Conservation (phyloP, 1,140 invertebrate genomes). For the Parasteatoda tepidariorum region DNA sequence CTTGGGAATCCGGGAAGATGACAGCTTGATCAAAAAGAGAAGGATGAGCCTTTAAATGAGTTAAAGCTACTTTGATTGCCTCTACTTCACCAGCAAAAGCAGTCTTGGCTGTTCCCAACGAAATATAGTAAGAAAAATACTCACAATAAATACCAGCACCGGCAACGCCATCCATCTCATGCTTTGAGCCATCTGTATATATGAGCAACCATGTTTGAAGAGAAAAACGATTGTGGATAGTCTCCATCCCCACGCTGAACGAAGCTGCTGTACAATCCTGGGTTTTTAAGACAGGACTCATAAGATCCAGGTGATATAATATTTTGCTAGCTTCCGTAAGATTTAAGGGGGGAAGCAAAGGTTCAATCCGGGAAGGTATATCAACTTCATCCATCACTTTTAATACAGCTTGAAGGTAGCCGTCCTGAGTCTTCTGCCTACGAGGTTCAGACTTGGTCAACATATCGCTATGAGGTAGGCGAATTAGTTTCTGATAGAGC, state of each 20-base stretch:
- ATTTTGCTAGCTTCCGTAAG: neutral
- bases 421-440: no score
- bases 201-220: neutral
- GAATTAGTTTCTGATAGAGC: no score
- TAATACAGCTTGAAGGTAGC: neutral
- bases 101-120: neutral
- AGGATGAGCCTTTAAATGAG: neutral
- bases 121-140: neutral
- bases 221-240: constrained; percentile 1
- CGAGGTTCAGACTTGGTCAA: no score
- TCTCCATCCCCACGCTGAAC: neutral
- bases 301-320: neutral
- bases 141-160: neutral
- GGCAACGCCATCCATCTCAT: neutral
- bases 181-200: constrained; percentile 4
- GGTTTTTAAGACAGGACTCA: neutral
- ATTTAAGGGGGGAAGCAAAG: neutral
- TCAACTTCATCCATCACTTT: neutral
- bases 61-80: neutral
- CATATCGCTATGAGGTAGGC: no score
- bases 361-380: neutral
- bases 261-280: neutral
- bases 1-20: neutral
- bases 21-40: neutral
- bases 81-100: constrained; percentile 18